Evolutionary conservation across 2,113 vertebrate genomes (phyloP).

Genomic region (Cebus imitator): DNA sequence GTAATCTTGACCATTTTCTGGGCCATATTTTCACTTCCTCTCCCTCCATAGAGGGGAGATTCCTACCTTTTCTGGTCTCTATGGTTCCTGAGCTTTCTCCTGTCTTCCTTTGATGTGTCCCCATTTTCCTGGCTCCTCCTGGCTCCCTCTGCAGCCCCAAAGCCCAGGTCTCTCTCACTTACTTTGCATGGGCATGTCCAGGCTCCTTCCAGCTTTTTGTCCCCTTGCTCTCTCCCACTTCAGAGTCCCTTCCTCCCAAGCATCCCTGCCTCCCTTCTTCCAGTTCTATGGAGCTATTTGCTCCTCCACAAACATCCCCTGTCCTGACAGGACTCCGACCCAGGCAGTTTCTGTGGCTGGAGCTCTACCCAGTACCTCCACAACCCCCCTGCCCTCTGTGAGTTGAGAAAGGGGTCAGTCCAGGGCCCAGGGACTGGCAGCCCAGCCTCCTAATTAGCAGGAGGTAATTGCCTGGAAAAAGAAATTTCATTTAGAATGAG

Average conservation of each 20-base stretch:
- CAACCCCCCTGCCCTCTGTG: background rate
- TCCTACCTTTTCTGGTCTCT: background rate
- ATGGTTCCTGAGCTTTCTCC: background rate
- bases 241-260: background rate
- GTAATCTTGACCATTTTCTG: background rate
- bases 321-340: background rate
- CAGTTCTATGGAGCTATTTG: background rate
- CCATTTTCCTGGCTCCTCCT: background rate
- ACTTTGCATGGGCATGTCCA: background rate
- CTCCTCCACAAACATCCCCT: background rate
- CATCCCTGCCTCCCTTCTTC: background rate
- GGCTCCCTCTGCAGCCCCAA: background rate
- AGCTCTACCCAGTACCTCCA: background rate
- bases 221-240: background rate
- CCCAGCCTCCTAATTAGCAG: conserved; percentile 77
- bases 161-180: background rate
- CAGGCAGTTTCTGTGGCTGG: background rate
- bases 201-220: background rate
- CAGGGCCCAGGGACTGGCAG: conserved; percentile 77
- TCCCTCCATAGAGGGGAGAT: background rate
- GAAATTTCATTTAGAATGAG: conserved; percentile 71
- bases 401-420: conserved; percentile 74
- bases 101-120: background rate
- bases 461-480: conserved; percentile 78
- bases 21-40: background rate